Evolutionary conservation across 2,888 invertebrate genomes (phyloP).

Genomic region (Diaperis boleti): DNA sequence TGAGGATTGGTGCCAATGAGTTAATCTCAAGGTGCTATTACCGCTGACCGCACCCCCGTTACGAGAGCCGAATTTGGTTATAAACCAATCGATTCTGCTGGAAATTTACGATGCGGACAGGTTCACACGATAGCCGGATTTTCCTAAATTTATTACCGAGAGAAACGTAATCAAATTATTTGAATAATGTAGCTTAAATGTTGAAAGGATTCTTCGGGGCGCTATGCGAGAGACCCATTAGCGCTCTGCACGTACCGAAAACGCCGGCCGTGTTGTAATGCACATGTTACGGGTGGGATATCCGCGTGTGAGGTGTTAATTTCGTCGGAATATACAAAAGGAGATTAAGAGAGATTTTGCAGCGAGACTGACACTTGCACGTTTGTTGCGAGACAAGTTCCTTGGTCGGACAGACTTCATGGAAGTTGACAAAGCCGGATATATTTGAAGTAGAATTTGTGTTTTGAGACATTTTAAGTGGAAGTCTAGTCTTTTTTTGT

Average conservation of each 20-base stretch:
- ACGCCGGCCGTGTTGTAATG: too few species aligned
- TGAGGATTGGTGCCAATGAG: slow-evolving; percentile 38
- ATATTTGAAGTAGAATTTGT: too few species aligned
- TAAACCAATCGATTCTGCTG: slow-evolving; percentile 37
- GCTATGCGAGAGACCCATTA: background rate
- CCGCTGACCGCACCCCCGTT: slow-evolving; percentile 30
- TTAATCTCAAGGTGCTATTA: slow-evolving; percentile 43
- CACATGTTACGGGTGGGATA: too few species aligned
- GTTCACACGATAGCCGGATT: slow-evolving; percentile 44
- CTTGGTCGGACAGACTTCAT: too few species aligned
- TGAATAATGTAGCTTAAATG: slow-evolving; percentile 20
- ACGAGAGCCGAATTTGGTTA: slow-evolving; percentile 39
- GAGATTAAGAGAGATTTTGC: too few species aligned
- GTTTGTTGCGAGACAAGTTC: too few species aligned
- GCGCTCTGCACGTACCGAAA: background rate
- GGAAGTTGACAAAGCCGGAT: too few species aligned
- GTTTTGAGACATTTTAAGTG: too few species aligned
- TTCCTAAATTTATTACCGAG: slow-evolving; percentile 50
- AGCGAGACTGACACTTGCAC: too few species aligned
- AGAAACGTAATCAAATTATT: slow-evolving; percentile 52
- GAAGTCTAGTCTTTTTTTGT: too few species aligned
- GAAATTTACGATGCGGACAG: slow-evolving; percentile 48
- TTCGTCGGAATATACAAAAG: too few species aligned
- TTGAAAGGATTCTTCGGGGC: slow-evolving; percentile 6
- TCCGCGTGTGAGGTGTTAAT: too few species aligned